phyloP scores from a whole-genome alignment of 2,113 vertebrate species.

The Megalops atlanticus region DNA sequence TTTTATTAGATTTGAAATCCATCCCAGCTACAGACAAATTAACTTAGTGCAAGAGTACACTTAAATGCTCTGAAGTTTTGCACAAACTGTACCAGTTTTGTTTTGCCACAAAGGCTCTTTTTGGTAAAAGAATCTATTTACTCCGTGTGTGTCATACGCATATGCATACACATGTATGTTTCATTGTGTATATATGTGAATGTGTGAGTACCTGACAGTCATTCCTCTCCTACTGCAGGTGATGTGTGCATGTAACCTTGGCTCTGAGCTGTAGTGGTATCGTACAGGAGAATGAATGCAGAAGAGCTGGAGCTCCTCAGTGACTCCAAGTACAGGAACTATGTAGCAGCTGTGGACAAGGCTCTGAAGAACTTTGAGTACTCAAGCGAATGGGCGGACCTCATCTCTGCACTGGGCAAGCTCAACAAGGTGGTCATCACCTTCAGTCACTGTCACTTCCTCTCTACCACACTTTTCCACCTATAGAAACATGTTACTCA shows the following conservation, averaged over 20 bases:
- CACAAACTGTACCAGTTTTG: background rate
- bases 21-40: background rate
- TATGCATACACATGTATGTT: background rate
- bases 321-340: conserved; percentile 99
- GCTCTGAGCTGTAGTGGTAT: conserved; percentile 74
- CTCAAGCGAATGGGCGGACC: conserved; percentile 98
- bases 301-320: conserved; percentile 95
- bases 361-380: conserved; percentile 98
- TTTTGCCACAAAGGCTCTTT: too few relatives aligned
- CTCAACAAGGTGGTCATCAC: conserved; percentile 87
- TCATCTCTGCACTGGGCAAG: conserved; percentile 97
- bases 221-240: conserved; percentile 64
- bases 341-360: conserved; percentile 97
- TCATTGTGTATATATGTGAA: background rate
- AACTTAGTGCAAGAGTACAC: too few relatives aligned
- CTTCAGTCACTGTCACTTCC: background rate
- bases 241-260: conserved; percentile 77
- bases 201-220: background rate
- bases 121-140: conserved; percentile 4
- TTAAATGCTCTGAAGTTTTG: background rate
- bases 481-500: background rate
- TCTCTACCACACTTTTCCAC: background rate
- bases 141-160: background rate
- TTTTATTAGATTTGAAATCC: background rate
- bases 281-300: conserved; percentile 93